Evolutionary conservation across 2,888 invertebrate genomes (phyloP).

Genomic region (Ryuthela nishihirai): DNA sequence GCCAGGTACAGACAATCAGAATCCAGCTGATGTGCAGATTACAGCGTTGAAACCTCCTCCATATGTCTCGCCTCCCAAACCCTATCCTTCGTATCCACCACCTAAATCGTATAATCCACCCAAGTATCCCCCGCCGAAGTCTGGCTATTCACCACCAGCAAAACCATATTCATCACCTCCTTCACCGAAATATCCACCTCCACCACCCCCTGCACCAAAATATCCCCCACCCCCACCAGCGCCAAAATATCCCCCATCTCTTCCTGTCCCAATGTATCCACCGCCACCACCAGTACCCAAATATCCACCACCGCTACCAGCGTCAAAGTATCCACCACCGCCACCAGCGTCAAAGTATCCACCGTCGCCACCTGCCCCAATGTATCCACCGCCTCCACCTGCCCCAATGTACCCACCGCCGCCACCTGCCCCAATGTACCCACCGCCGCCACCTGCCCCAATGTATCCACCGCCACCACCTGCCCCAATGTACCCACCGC

Average conservation of each 20-base stretch:
- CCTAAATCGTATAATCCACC: not conserved
- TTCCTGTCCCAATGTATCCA: no score
- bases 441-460: constrained; percentile 3
- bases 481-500: constrained; percentile 7
- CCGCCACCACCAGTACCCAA: constrained; percentile 6
- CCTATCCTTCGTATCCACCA: no score
- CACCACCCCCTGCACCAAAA: constrained; percentile 6
- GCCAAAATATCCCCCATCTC: constrained; percentile 1
- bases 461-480: constrained; percentile 12
- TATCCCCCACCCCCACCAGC: not conserved
- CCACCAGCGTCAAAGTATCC: constrained; percentile 4
- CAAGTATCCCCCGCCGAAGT: no score
- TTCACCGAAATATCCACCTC: constrained; percentile 8
- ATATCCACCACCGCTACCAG: constrained; percentile 5
- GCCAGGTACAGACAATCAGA: constrained; percentile 38
- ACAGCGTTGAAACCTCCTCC: constrained; percentile 14
- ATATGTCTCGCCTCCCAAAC: constrained; percentile 7
- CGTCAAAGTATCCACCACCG: constrained; percentile 6
- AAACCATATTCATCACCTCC: constrained; percentile 4
- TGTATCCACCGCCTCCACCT: not conserved
- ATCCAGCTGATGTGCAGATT: constrained; percentile 31
- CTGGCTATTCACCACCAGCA: not conserved
- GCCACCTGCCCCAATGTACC: not conserved
- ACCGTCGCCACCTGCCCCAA: not conserved
- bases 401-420: not conserved